Evolutionary conservation across 1,140 invertebrate genomes (phyloP).

Genomic region (Leptopilina boulardi): DNA sequence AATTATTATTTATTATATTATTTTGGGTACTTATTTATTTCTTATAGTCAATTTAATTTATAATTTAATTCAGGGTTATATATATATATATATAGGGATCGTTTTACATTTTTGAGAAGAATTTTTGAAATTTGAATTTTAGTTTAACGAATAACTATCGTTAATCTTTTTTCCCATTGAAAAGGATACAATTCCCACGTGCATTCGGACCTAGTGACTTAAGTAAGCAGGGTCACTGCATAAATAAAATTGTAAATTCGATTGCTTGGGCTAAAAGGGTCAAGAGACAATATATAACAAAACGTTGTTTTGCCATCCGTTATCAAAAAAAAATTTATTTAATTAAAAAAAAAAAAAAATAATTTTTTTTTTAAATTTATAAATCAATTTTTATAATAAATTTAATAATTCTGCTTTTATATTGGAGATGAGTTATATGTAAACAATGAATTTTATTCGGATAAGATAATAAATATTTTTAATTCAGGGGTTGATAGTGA

Average conservation of each 20-base stretch:
- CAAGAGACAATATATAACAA: constrained; percentile 52
- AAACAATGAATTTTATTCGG: neutral
- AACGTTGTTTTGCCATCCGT: constrained; percentile 1
- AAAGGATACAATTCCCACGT: constrained; percentile 50
- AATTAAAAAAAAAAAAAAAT: neutral
- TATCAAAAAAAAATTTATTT: neutral
- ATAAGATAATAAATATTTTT: neutral
- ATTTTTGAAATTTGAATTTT: constrained; percentile 28
- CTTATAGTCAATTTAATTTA: neutral
- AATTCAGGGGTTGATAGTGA: constrained; percentile 54
- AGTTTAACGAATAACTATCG: constrained; percentile 35
- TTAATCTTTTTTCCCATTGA: constrained; percentile 56
- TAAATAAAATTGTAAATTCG: constrained; percentile 58
- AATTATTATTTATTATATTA: no score
- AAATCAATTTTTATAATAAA: neutral
- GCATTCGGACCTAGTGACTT: constrained; percentile 49
- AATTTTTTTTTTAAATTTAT: neutral
- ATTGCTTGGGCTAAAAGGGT: constrained; percentile 52
- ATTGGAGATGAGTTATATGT: neutral
- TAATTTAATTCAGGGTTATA: constrained; percentile 45
- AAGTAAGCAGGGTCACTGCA: constrained; percentile 57
- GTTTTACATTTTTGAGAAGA: constrained; percentile 53
- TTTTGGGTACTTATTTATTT: no score
- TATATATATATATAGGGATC: no score
- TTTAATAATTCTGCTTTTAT: neutral